Percentiles rank a stretch among this genome's conserved stretches.
These are phyloP conservation scores for Rhagoletis pomonella DNA, from an alignment of 1,140 invertebrate species.

Conservation along the genomic window DNA sequence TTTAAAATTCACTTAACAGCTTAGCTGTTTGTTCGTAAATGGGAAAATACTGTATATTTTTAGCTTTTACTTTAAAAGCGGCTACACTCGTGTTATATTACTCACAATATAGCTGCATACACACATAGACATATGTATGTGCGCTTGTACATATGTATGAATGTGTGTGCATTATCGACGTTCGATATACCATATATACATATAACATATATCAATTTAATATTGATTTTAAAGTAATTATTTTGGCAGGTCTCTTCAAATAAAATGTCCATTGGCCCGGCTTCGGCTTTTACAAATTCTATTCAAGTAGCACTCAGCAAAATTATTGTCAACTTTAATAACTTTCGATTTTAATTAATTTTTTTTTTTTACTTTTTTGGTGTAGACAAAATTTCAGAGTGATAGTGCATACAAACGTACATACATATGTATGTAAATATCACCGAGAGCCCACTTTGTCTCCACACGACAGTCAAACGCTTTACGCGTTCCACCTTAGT, in stretches of 20 bases:
- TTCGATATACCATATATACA: background rate
- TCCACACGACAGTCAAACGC: too few species aligned
- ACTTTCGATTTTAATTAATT: background rate
- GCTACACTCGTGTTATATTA: too few species aligned
- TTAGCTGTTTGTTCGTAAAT: background rate
- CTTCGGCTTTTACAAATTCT: background rate
- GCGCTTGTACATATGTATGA: background rate
- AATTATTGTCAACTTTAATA: background rate
- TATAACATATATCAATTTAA: background rate
- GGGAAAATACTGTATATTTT: background rate
- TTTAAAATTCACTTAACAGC: background rate
- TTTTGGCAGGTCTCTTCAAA: background rate
- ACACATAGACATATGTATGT: background rate
- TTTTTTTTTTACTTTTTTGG: background rate
- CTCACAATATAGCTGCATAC: too few species aligned
- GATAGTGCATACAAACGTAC: too few species aligned
- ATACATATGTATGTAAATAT: too few species aligned
- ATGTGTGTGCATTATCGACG: background rate
- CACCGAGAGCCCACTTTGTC: too few species aligned
- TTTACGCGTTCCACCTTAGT: background rate
- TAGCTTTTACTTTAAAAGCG: too few species aligned
- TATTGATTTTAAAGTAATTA: slow-evolving; percentile 39
- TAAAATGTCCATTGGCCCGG: background rate
- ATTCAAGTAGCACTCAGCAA: background rate
- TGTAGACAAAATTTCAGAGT: too few species aligned